Percentiles rank a stretch among this genome's conserved stretches.
Conservation (phyloP, 2,113 vertebrate species). For the Ranitomeya imitator region DNA sequence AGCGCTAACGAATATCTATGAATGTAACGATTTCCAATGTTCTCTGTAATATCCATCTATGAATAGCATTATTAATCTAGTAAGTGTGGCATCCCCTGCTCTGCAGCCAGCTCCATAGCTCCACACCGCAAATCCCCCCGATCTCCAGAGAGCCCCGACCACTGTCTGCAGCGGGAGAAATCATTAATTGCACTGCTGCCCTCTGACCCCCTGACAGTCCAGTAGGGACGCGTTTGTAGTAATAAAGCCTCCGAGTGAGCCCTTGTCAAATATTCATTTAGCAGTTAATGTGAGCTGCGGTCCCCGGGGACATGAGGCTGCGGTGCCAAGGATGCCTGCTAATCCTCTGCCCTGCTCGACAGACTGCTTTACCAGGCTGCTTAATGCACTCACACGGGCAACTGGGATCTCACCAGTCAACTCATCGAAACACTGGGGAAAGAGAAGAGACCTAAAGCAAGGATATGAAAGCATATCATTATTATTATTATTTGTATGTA, state of each 20-base stretch:
- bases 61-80: background rate
- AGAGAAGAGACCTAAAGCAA: slow-evolving; percentile 58
- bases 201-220: slow-evolving; percentile 91
- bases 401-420: slow-evolving; percentile 74
- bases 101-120: background rate
- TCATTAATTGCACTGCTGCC: slow-evolving; percentile 93
- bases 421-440: slow-evolving; percentile 64
- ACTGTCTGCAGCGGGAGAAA: slow-evolving; percentile 83
- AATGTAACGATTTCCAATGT: background rate
- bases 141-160: slow-evolving; percentile 71
- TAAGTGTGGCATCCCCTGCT: background rate
- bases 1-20: background rate
- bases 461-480: background rate
- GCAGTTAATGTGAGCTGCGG: slow-evolving; percentile 92
- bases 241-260: slow-evolving; percentile 91
- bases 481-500: too few relatives aligned
- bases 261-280: slow-evolving; percentile 99
- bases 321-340: slow-evolving; percentile 86
- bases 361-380: slow-evolving; percentile 77
- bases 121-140: background rate
- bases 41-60: background rate
- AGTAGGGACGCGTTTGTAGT: slow-evolving; percentile 86
- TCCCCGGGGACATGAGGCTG: slow-evolving; percentile 87
- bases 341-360: slow-evolving; percentile 81
- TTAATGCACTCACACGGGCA: slow-evolving; percentile 72